A percentile compares a stretch with the other conserved stretches of the same genome.
phyloP scores from a whole-genome alignment of 2,888 invertebrate species.

The Ormyrus pomaceus region DNA sequence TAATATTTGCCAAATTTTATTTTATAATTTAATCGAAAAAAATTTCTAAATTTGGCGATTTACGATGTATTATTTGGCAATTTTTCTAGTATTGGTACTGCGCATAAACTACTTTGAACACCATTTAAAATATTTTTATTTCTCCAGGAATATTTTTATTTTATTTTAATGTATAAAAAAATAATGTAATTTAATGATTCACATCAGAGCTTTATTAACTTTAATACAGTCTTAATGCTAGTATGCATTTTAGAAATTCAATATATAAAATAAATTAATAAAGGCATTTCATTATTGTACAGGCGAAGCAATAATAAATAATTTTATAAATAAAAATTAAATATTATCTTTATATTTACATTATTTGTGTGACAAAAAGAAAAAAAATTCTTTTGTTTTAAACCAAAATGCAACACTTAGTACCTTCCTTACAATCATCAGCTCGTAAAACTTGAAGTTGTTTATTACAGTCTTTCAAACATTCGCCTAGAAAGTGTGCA shows the following conservation, averaged over 20 bases:
- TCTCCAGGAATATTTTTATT: too few species aligned
- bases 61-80: too few species aligned
- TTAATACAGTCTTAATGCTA: neutral
- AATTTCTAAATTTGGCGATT: too few species aligned
- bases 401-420: constrained; percentile 62
- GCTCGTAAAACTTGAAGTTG: neutral
- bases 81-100: too few species aligned
- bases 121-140: too few species aligned
- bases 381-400: constrained; percentile 11
- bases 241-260: too few species aligned
- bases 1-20: too few species aligned
- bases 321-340: neutral
- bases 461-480: constrained; percentile 58
- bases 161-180: neutral
- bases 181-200: neutral
- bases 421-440: constrained; percentile 55
- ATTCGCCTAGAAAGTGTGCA: constrained; percentile 60
- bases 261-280: neutral
- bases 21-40: too few species aligned
- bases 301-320: neutral
- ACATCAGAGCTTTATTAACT: neutral
- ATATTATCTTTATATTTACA: neutral
- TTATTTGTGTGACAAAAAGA: neutral
- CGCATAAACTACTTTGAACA: too few species aligned
- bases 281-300: neutral